Evolutionary conservation across 37 sponge, comb jelly and placozoan genomes (phyloP).

Genomic region (Cladorhizidae sp.): DNA sequence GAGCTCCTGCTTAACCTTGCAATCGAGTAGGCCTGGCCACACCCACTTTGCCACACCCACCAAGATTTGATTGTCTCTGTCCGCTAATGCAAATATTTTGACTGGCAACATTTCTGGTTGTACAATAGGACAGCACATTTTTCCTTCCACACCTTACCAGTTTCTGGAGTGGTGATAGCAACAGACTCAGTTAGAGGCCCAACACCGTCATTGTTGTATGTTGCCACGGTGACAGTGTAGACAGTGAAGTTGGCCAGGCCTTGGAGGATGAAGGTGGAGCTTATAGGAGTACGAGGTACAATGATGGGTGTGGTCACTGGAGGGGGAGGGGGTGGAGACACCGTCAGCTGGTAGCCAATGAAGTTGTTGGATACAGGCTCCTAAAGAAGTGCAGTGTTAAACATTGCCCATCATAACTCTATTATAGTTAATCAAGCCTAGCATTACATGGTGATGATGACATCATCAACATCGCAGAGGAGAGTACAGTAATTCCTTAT

Average conservation of each 20-base stretch:
- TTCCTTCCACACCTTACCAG: no score
- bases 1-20: neutral
- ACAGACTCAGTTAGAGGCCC: conserved; percentile 47
- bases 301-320: conserved; percentile 28
- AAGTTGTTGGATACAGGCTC: conserved; percentile 22
- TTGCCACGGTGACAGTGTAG: conserved; percentile 74
- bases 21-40: neutral
- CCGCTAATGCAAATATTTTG: neutral
- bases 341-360: conserved; percentile 35
- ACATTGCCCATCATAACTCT: no score
- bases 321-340: conserved; percentile 55
- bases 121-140: neutral
- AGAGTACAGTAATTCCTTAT: no score
- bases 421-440: no score
- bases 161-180: conserved; percentile 37
- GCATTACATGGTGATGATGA: no score
- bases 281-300: conserved; percentile 1
- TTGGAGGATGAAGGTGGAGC: conserved; percentile 3
- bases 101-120: neutral
- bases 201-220: conserved; percentile 64
- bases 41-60: neutral
- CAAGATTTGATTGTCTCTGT: neutral
- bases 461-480: no score
- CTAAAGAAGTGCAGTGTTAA: no score
- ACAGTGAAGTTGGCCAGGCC: conserved; percentile 44